Conservation (phyloP, 1,140 invertebrate genomes). For the Vanessa atalanta region DNA sequence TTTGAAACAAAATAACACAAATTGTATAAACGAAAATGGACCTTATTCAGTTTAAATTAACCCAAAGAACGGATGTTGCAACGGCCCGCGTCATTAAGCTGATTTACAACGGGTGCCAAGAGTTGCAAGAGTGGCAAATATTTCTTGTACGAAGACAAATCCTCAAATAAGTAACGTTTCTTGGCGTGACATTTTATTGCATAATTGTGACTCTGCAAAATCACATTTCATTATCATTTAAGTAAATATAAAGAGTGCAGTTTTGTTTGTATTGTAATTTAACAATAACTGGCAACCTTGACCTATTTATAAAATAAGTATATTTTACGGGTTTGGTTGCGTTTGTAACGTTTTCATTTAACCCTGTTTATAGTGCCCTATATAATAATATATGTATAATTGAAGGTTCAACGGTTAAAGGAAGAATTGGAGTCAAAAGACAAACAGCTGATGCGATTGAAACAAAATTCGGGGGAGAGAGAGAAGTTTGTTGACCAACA, state of each 20-base stretch:
- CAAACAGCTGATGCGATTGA: conserved; percentile 80
- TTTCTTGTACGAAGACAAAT: neutral
- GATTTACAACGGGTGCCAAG: neutral
- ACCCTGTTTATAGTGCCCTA: no score
- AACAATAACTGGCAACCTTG: neutral
- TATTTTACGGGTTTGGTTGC: neutral
- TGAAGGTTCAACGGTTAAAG: conserved; percentile 78
- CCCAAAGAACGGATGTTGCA: neutral
- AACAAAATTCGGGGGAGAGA: conserved; percentile 63
- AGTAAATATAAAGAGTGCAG: no score
- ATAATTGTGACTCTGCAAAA: neutral
- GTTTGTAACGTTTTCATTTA: no score
- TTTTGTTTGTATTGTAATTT: neutral
- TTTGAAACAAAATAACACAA: neutral
- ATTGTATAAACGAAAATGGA: neutral
- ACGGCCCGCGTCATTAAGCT: neutral
- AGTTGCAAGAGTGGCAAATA: conserved; percentile 1
- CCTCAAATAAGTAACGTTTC: neutral
- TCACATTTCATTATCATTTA: neutral
- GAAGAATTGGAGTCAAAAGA: conserved; percentile 83
- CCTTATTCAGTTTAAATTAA: neutral
- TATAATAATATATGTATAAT: no score
- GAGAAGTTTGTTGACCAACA: conserved; percentile 55
- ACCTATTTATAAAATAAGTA: neutral
- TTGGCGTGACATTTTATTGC: neutral